These are phyloP conservation scores for Lithophane socia DNA, from an alignment of 2,888 invertebrate genomes.

Conservation along the genomic window DNA sequence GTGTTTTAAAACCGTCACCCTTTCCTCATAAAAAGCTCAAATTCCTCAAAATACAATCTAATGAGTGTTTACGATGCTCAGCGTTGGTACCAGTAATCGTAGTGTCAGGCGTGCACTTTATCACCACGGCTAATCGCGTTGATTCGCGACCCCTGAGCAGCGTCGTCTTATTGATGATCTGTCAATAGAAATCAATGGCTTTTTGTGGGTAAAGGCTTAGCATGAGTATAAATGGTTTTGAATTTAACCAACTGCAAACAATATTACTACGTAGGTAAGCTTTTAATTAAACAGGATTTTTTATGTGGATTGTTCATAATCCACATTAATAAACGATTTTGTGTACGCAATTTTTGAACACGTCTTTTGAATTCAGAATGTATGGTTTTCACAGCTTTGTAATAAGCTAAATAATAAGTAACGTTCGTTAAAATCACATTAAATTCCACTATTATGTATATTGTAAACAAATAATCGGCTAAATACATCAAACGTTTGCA, in stretches of 20 bases:
- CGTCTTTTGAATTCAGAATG: conserved; percentile 8
- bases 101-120: conserved; percentile 88
- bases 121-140: conserved; percentile 81
- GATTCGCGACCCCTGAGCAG: conserved; percentile 66
- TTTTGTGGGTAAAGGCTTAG: conserved; percentile 52
- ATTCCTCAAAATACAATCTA: conserved; percentile 75
- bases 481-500: conserved; percentile 68
- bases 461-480: conserved; percentile 73
- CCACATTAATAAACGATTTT: not conserved
- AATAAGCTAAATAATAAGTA: conserved; percentile 53
- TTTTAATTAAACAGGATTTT: not conserved
- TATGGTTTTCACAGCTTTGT: conserved; percentile 21
- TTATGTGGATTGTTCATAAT: not conserved
- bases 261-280: not conserved
- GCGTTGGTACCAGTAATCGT: conserved; percentile 77
- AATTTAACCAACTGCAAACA: conserved; percentile 13
- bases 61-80: conserved; percentile 74
- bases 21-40: conserved; percentile 23
- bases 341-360: not conserved
- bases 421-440: conserved; percentile 77
- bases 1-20: conserved; percentile 2
- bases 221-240: conserved; percentile 35
- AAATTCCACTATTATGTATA: conserved; percentile 68
- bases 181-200: conserved; percentile 72
- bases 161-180: conserved; percentile 77